Evolutionary conservation across 2,888 invertebrate genomes (phyloP), one percentile per base, ranked within the genome.

Genomic region (Sphaerophoria taeniata): DNA sequence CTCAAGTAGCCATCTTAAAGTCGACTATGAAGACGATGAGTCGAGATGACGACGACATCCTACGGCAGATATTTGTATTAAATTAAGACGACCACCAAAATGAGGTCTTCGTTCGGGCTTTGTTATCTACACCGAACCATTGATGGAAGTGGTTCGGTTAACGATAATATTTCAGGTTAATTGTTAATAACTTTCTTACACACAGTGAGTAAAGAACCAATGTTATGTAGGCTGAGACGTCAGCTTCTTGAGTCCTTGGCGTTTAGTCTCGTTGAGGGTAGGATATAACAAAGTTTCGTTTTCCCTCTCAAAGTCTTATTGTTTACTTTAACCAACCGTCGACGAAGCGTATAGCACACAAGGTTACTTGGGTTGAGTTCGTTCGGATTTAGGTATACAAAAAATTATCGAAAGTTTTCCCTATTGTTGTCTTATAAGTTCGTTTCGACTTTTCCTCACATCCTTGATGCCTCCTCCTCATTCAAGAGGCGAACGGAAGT

Each of bases 1-100:
- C 24, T 24, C 24, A 24, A 24, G 24, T 24, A 24, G 24, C 24
- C 24, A 24, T 2, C 24, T 24, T 24, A 24, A 24, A 24, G 24
- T 24, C 24, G 24, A 24, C 24, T 2, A 24, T 24, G 24, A 24
- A 24, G 24, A 24, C 24, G 24, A 24, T 24, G 24, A 24, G 24
- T 24, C 24, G 24, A 24, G 24, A 24, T 24, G 24, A 24, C 24
- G 24, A 24, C 24, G 24, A 24, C 24, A 24, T 24, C 24, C 24
- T 24, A 24, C 24, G 24, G 24, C 24, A 24, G 24, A 24, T 24
- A 24, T 24, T 24, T 24, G 24, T 24, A 79, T 79, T 75, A 67
- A 75, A 75, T 84, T 84, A 84, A 75, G 79, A 71, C 67, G 80
- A 60, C 83, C 78, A 74, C 70, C 45, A 74, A 83, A 70, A 63